Evolutionary conservation across 2,888 invertebrate species (phyloP).

Genomic region (Dermolepida albohirtum): DNA sequence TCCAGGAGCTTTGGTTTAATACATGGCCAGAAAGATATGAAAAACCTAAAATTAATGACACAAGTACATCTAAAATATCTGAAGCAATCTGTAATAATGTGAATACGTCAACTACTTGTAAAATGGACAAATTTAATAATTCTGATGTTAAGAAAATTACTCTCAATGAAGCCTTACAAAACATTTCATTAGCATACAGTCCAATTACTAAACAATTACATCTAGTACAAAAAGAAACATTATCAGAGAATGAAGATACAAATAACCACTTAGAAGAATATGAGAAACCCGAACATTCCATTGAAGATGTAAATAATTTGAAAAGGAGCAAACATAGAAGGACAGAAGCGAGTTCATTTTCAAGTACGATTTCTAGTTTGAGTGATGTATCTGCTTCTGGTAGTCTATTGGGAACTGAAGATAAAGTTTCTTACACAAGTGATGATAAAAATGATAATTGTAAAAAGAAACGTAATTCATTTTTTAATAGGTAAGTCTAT

Average conservation of each 20-base stretch:
- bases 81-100: slow-evolving; percentile 6
- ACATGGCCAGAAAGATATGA: slow-evolving; percentile 68
- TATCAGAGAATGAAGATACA: slow-evolving; percentile 46
- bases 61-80: slow-evolving; percentile 46
- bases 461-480: slow-evolving; percentile 72
- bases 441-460: slow-evolving; percentile 67
- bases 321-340: slow-evolving; percentile 52
- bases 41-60: slow-evolving; percentile 58
- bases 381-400: slow-evolving; percentile 78
- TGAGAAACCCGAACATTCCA: slow-evolving; percentile 32
- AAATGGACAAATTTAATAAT: slow-evolving; percentile 2
- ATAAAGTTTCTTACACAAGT: slow-evolving; percentile 56
- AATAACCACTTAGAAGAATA: slow-evolving; percentile 28
- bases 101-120: slow-evolving; percentile 3
- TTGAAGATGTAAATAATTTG: slow-evolving; percentile 38
- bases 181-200: slow-evolving; percentile 80
- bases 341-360: slow-evolving; percentile 73
- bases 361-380: slow-evolving; percentile 77
- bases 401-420: slow-evolving; percentile 65
- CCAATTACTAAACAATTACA: slow-evolving; percentile 80
- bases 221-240: slow-evolving; percentile 63
- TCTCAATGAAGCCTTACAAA: slow-evolving; percentile 77
- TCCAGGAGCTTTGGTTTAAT: slow-evolving; percentile 64
- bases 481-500: slow-evolving; percentile 73
- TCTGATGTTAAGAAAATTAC: slow-evolving; percentile 67